phyloP scores from a whole-genome alignment of 2,113 vertebrate species.

The Lontra canadensis region DNA sequence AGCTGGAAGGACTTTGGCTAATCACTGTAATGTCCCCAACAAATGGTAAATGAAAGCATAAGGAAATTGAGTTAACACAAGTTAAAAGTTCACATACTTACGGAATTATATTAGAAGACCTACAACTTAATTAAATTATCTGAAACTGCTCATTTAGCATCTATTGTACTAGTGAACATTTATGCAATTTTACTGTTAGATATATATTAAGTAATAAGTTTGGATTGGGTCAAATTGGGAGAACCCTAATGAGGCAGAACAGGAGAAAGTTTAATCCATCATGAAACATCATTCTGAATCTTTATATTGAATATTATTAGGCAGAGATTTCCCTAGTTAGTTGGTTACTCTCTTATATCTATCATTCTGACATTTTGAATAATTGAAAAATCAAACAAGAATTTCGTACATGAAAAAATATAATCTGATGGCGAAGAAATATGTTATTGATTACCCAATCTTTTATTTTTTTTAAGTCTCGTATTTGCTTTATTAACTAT shows the following conservation, averaged over 20 bases:
- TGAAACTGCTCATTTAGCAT: constrained; percentile 84
- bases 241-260: constrained; percentile 67
- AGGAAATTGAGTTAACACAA: constrained; percentile 91
- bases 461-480: constrained; percentile 46
- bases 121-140: constrained; percentile 89
- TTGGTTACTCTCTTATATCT: constrained; percentile 55
- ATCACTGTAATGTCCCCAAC: constrained; percentile 89
- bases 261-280: constrained; percentile 70
- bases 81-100: constrained; percentile 91
- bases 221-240: constrained; percentile 71
- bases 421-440: constrained; percentile 57
- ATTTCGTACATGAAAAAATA: constrained; percentile 49
- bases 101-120: constrained; percentile 86
- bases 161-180: constrained; percentile 78
- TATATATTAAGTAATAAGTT: constrained; percentile 72
- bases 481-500: constrained; percentile 16
- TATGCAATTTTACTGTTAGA: constrained; percentile 78
- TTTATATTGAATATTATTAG: constrained; percentile 51
- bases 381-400: constrained; percentile 57
- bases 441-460: constrained; percentile 61
- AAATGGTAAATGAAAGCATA: constrained; percentile 90
- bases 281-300: constrained; percentile 60
- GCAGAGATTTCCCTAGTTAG: constrained; percentile 57
- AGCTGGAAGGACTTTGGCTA: constrained; percentile 88
- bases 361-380: constrained; percentile 74